Evolutionary conservation across 2,888 invertebrate genomes (phyloP).

Genomic region (Bimastos eiseni): DNA sequence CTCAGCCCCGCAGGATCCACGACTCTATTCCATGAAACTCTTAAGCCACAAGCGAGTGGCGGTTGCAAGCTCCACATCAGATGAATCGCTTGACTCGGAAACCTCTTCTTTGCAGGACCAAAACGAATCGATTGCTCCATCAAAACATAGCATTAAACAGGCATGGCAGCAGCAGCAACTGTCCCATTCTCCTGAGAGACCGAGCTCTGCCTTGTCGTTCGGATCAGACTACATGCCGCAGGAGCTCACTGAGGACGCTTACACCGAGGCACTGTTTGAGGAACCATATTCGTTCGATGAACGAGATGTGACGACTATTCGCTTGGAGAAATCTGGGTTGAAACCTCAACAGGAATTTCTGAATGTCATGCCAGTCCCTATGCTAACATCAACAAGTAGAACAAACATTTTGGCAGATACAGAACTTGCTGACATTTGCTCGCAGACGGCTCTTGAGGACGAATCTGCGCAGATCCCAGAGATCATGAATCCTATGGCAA

Average conservation of each 20-base stretch:
- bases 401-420: background rate
- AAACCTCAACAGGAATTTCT: background rate
- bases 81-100: background rate
- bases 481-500: slow-evolving; percentile 5
- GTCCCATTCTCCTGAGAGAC: background rate
- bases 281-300: slow-evolving; percentile 18
- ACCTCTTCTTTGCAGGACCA: background rate
- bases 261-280: slow-evolving; percentile 32
- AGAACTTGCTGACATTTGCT: background rate
- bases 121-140: background rate
- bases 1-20: background rate
- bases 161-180: background rate
- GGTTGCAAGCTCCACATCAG: background rate
- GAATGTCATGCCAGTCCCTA: background rate
- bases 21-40: background rate
- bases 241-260: slow-evolving; percentile 15
- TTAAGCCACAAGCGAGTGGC: background rate
- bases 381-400: background rate
- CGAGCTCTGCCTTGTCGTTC: background rate
- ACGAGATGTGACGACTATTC: background rate
- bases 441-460: background rate
- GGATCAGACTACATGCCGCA: background rate
- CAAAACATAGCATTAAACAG: background rate
- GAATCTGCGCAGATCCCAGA: background rate
- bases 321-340: background rate